Evolutionary conservation across 2,797 vertebrate genomes (phyloP).

Genomic region (Rhabdomys pumilio): DNA sequence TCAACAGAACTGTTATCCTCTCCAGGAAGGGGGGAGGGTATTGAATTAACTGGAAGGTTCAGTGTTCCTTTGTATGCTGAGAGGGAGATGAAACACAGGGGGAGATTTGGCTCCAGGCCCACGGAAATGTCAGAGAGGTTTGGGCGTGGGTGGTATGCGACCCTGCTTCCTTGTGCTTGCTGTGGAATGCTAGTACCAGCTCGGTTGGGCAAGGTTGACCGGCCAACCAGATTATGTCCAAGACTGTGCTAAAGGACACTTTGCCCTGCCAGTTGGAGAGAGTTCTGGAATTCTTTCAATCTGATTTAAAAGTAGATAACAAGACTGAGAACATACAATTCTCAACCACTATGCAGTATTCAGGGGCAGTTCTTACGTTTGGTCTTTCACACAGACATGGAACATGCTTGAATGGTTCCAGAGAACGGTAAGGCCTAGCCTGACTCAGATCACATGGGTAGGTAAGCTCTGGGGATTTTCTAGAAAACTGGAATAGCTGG

Average conservation of each 20-base stretch:
- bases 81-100: conserved; percentile 61
- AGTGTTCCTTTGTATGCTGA: conserved; percentile 73
- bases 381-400: background rate
- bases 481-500: conserved; percentile 14
- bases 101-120: conserved; percentile 26
- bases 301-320: background rate
- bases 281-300: conserved; percentile 3
- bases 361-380: background rate
- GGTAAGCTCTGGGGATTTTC: background rate
- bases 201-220: conserved; percentile 68
- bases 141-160: conserved; percentile 53
- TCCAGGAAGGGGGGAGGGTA: background rate
- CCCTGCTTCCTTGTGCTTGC: conserved; percentile 59
- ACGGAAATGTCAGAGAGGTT: conserved; percentile 65
- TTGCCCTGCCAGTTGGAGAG: background rate
- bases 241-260: background rate
- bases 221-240: background rate
- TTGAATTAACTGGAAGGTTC: conserved; percentile 74
- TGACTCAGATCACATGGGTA: background rate
- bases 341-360: background rate
- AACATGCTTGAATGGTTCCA: background rate
- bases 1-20: conserved; percentile 80
- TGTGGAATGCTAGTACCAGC: background rate
- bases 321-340: background rate
- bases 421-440: background rate